Evolutionary conservation across 2,888 invertebrate species (phyloP), one percentile per base, ranked within the genome.

Genomic region (Drosophila birchii): DNA sequence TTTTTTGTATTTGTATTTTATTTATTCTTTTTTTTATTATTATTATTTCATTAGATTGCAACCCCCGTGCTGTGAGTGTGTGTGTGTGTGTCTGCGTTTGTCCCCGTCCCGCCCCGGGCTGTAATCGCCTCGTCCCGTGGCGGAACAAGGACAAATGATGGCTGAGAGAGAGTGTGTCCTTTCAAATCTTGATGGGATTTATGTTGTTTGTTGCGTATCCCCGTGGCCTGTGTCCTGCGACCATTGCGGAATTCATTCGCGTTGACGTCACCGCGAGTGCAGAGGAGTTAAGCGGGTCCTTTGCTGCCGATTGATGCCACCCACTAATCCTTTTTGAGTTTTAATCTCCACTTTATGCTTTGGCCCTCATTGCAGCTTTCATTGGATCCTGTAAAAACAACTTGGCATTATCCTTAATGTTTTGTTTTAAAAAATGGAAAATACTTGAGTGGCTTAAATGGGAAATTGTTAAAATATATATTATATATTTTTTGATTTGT

Each of bases 21-120:
- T 70, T 32, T 72, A 38, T 75, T n/a, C n/a, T 75, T 57, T 49
- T 57, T 71, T 67, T 60, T 85, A 78, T 82, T 86, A 80, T 83
- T 86, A 86, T 86, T 83, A 86, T 86, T 86, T 83, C 81, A 83
- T 83, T 83, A 83, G 86, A 83, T 86, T 86, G 81, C 84, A 84
- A 84, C 84, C 84, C 84, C 77, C 75, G 44, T 59, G 55, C 38
- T 51, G 45, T 51, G 45, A 55, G 18, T n/a, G n/a, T 43, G 12
- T 43, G 43, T 23, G 20, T 45, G n/a, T 43, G 12, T 43, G 43
- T 23, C 12, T 45, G 47, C 57, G 61, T 47, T 64, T 49, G 56
- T 39, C 9, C 64, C 57, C 47, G 47, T 44, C 29, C 72, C 20
- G n/a, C 32, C 47, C 61, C 18, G 41, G 32, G 56, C 23, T 43